These are phyloP conservation scores for Ooceraea biroi DNA, from an alignment of 1,140 invertebrate genomes.

Conservation along the genomic window DNA sequence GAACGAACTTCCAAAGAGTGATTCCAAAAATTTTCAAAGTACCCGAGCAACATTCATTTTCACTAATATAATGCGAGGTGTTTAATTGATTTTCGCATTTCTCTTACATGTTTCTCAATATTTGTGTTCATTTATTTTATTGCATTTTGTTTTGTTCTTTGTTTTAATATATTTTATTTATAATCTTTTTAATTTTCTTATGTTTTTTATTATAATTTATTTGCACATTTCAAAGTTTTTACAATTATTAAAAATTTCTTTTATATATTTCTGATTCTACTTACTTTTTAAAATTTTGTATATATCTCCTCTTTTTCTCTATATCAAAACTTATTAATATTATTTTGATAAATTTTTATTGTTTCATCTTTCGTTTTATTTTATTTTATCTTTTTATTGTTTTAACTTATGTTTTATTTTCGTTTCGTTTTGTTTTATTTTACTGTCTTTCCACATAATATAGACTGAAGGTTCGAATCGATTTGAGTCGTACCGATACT, in stretches of 20 bases:
- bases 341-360: background rate
- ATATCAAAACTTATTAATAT: background rate
- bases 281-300: background rate
- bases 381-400: background rate
- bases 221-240: background rate
- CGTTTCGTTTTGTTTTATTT: background rate
- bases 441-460: constrained; percentile 25
- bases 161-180: background rate
- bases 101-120: background rate
- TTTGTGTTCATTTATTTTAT: background rate
- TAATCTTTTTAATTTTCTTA: background rate
- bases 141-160: background rate
- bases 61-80: background rate
- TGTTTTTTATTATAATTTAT: background rate
- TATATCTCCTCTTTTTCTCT: background rate
- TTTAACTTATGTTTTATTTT: background rate
- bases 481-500: constrained; percentile 51
- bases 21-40: background rate
- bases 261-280: background rate
- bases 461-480: constrained; percentile 51
- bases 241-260: background rate
- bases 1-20: background rate
- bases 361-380: background rate
- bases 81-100: background rate
- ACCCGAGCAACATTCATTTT: constrained; percentile 5